These are phyloP conservation scores for Cotesia vestalis DNA, from an alignment of 1,140 invertebrate species.

Conservation along the genomic window DNA sequence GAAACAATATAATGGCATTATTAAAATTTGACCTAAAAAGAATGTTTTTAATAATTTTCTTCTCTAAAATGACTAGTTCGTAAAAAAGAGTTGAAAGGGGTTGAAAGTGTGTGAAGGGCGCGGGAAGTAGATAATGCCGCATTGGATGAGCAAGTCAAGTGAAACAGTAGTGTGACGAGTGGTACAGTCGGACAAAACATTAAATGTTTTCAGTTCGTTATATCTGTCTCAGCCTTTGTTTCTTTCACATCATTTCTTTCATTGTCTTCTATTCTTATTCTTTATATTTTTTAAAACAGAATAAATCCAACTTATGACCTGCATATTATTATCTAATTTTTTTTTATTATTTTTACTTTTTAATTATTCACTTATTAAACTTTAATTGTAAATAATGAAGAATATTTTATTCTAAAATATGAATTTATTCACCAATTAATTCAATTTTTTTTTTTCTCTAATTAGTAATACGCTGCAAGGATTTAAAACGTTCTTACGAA, in stretches of 20 bases:
- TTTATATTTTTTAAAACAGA: background rate
- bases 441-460: constrained; percentile 30
- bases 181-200: constrained; percentile 17
- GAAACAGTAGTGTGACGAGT: constrained; percentile 36
- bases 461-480: constrained; percentile 64
- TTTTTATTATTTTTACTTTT: background rate
- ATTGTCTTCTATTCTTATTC: constrained; percentile 10
- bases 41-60: no score
- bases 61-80: background rate
- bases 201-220: background rate
- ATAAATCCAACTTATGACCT: background rate
- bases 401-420: background rate
- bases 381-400: no score
- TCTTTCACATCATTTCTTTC: background rate
- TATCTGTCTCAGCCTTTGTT: background rate
- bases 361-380: background rate
- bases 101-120: constrained; percentile 19
- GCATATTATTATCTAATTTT: background rate
- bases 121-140: constrained; percentile 50
- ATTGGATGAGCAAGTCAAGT: constrained; percentile 49
- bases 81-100: constrained; percentile 25
- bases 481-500: constrained; percentile 58
- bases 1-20: no score
- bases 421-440: background rate
- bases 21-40: no score